A percentile compares a stretch with the other conserved stretches of the same genome.
phyloP scores from a whole-genome alignment of 2,797 vertebrate species.

The Odontamblyopus rebecca region DNA sequence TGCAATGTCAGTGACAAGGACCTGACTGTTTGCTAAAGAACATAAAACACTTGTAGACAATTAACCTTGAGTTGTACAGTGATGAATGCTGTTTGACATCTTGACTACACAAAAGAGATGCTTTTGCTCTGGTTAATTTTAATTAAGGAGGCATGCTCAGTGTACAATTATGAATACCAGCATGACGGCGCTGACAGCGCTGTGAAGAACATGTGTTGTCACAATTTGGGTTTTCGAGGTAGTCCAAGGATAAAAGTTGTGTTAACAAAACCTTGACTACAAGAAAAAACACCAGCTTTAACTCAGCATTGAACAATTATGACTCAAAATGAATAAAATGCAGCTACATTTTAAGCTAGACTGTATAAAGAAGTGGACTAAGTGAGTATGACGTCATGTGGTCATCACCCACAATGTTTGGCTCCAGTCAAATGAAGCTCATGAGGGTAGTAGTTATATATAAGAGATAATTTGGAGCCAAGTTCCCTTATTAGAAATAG shows the following conservation, averaged over 20 bases:
- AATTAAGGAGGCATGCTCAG: neutral
- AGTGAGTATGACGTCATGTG: no score
- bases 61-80: conserved; percentile 37
- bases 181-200: neutral
- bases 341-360: neutral
- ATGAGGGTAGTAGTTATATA: no score
- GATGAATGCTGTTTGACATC: conserved; percentile 8
- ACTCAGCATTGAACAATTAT: neutral
- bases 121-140: neutral
- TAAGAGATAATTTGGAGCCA: no score
- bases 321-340: neutral
- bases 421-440: no score
- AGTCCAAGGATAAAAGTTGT: neutral
- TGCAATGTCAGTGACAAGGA: conserved; percentile 30
- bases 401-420: no score
- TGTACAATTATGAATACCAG: neutral
- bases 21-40: conserved; percentile 24
- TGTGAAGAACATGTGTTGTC: neutral
- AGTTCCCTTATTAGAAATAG: no score
- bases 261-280: neutral
- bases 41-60: conserved; percentile 36
- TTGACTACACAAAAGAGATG: conserved; percentile 8
- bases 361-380: no score
- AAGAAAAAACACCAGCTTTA: neutral
- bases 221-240: neutral